Evolutionary conservation across 2,888 invertebrate genomes (phyloP).

Genomic region (Cataglyphis rosenhaueri): DNA sequence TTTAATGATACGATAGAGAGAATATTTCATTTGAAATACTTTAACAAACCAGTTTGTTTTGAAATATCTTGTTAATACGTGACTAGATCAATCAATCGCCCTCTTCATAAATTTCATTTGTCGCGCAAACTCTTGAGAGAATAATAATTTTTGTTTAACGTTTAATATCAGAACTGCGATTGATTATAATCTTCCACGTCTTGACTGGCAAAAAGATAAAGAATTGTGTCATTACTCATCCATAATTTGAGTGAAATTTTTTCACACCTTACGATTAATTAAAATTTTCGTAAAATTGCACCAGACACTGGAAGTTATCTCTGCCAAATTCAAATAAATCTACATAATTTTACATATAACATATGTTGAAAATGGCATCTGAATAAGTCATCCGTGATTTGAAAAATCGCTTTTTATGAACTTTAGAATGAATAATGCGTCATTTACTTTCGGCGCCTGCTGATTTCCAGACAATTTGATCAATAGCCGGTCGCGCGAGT

Average conservation of each 20-base stretch:
- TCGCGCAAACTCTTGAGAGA: slow-evolving; percentile 26
- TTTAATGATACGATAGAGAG: slow-evolving; percentile 52
- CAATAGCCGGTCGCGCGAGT: slow-evolving; percentile 57
- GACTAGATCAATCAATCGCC: slow-evolving; percentile 58
- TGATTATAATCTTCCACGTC: slow-evolving; percentile 16
- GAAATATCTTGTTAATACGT: slow-evolving; percentile 44
- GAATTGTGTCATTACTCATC: not conserved
- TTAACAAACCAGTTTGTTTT: slow-evolving; percentile 56
- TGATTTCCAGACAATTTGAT: slow-evolving; percentile 69
- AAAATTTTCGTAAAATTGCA: slow-evolving; percentile 1
- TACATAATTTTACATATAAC: slow-evolving; percentile 32
- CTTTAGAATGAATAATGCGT: slow-evolving; percentile 60
- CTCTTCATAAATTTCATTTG: slow-evolving; percentile 56
- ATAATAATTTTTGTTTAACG: slow-evolving; percentile 55
- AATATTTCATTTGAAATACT: slow-evolving; percentile 53
- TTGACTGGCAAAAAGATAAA: not conserved
- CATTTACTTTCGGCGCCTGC: slow-evolving; percentile 57
- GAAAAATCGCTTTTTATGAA: not conserved
- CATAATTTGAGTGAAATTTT: slow-evolving; percentile 8
- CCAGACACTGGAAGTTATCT: not conserved
- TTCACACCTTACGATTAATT: slow-evolving; percentile 3
- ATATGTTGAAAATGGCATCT: slow-evolving; percentile 16
- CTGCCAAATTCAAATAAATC: slow-evolving; percentile 15
- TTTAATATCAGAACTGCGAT: slow-evolving; percentile 34
- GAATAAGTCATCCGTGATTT: not conserved